Conservation (phyloP, 2,888 invertebrate species). For the Hirudinaria manillensis region DNA sequence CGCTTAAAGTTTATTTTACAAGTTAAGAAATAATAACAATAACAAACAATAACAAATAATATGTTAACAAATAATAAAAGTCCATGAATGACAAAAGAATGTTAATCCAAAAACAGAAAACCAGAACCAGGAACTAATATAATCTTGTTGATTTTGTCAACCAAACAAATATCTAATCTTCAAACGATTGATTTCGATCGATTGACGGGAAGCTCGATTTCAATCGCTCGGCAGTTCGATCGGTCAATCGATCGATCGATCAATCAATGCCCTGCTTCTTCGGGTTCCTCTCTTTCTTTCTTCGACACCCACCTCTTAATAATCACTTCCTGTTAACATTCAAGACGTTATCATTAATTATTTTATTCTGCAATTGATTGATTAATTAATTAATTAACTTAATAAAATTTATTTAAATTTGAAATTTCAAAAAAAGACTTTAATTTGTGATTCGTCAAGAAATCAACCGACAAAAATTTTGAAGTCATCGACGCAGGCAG, state of each 20-base stretch:
- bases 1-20: neutral
- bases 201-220: no score
- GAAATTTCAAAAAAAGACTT: no score
- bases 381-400: neutral
- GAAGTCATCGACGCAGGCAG: conserved; percentile 43
- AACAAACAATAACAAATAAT: no score
- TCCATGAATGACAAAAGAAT: no score
- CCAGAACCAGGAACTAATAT: no score
- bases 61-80: no score
- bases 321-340: conserved; percentile 31
- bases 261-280: neutral
- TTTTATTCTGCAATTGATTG: neutral
- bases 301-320: conserved; percentile 35
- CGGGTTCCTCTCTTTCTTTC: conserved; percentile 31
- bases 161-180: no score
- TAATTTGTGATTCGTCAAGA: neutral
- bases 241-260: neutral
- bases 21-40: no score
- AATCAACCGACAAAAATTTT: conserved; percentile 42
- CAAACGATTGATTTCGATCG: neutral
- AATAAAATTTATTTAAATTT: no score
- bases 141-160: no score
- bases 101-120: no score
- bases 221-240: neutral
- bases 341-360: neutral